Base-by-base conservation (phyloP, 2,113 vertebrate species). In the Pithys albifrons region DNA sequence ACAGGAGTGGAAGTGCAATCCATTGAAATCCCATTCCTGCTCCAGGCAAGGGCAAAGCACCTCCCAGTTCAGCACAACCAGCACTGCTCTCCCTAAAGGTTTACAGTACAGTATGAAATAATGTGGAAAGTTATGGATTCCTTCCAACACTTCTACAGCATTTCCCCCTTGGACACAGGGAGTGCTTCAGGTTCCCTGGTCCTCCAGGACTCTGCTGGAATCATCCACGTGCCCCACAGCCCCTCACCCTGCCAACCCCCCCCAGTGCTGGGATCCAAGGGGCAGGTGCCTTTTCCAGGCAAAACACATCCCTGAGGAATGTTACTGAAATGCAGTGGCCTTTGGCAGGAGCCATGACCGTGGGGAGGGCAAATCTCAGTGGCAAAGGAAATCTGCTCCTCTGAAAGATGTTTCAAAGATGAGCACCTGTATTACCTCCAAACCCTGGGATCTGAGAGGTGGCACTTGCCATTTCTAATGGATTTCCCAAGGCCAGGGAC, bases 191-290 rank as follows among this genome's bases (percentile, higher is more conserved):
- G 62, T 57, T 54, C 45, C 13, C 5, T 16, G 49, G 18, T 33
- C 35, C 57, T 10, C 62, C 54, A 41, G 37, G 13, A 1, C 52
- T 9, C 24, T 19, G 14, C 73, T 64, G 43, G 27, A 19, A 22
- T 37, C 14, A 22, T 5, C 37, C 1, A 0, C 0, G 16, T 2
- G 1, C 16, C 22, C 48, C 35, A 19, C 2, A 12, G n/a, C 17
- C 31, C 65, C 45, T 49, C 66, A 23, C 4, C 41, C 39, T 2
- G 2, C 62, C 14, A 6, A 12, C 39, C 65, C 39, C 49, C 61
- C 19, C 20, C 37, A 2, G 5, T 7, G 13, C 51, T 3, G 28
- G 70, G 17, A 12, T 2, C 24, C 12, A 8, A 5, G 16, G 46
- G 37, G 5, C 41, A 35, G 51, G 19, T 10, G 19, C 16, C 19